Conservation (phyloP, 2,113 vertebrate species). For the Hipposideros armiger region DNA sequence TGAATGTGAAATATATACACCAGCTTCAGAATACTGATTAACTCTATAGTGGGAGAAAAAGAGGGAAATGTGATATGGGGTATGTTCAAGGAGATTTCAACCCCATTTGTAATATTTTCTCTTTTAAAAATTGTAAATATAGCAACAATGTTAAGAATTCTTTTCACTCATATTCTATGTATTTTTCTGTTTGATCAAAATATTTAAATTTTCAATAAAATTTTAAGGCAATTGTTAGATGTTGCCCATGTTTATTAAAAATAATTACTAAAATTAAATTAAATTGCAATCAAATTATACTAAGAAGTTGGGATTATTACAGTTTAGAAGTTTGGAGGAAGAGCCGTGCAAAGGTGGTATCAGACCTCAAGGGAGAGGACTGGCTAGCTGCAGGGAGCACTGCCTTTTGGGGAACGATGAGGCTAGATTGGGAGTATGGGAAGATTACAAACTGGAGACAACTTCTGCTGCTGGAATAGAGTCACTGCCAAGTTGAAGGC, state of each 20-base stretch:
- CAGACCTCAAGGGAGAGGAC: neutral
- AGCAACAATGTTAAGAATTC: neutral
- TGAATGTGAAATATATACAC: neutral
- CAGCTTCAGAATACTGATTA: neutral
- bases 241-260: neutral
- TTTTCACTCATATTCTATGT: neutral
- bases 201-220: neutral
- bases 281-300: neutral
- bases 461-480: neutral
- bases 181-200: conserved; percentile 25
- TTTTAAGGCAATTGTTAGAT: neutral
- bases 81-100: neutral
- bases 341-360: neutral
- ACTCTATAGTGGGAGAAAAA: neutral
- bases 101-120: neutral
- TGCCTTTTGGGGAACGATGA: neutral
- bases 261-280: neutral
- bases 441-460: neutral
- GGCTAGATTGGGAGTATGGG: neutral
- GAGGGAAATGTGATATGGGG: neutral
- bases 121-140: neutral
- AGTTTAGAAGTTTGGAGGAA: neutral
- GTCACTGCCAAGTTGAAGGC: neutral
- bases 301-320: neutral
- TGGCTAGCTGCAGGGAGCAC: neutral